These are phyloP conservation scores for Sminthopsis crassicaudata DNA, from an alignment of 2,113 vertebrate species.

Conservation along the genomic window DNA sequence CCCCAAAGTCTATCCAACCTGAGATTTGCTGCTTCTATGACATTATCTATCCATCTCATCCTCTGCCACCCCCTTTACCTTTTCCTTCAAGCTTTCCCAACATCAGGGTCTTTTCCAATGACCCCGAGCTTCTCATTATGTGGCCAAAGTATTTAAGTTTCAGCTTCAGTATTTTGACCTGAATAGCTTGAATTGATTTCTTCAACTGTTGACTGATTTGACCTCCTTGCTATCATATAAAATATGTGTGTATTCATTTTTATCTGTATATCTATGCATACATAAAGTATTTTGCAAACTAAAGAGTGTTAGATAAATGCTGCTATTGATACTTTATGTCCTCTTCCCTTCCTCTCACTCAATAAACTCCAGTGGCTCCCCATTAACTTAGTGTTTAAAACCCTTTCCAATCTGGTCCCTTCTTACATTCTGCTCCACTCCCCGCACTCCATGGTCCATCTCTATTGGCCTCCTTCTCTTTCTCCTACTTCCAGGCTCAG, in stretches of 20 bases:
- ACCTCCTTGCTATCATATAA: too few species aligned
- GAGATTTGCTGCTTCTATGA: not conserved
- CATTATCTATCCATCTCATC: not conserved
- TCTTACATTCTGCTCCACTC: not conserved
- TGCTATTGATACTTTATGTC: not conserved
- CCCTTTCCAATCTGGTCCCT: not conserved
- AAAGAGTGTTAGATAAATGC: not conserved
- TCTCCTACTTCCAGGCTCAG: not conserved
- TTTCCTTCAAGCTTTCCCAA: not conserved
- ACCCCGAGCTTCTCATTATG: not conserved
- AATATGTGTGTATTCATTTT: too few species aligned
- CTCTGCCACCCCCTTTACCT: not conserved
- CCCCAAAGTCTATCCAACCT: not conserved
- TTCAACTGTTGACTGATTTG: not conserved
- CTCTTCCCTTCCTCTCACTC: not conserved
- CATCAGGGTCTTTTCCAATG: not conserved
- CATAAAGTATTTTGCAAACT: not conserved
- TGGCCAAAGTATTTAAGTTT: not conserved
- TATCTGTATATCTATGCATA: not conserved
- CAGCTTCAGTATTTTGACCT: not conserved
- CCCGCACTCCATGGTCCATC: not conserved
- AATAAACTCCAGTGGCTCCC: not conserved
- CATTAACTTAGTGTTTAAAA: not conserved
- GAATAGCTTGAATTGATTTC: not conserved
- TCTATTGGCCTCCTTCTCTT: not conserved